phyloP scores from a whole-genome alignment of 2,797 vertebrate genomes.

The Cyclopterus lumpus region DNA sequence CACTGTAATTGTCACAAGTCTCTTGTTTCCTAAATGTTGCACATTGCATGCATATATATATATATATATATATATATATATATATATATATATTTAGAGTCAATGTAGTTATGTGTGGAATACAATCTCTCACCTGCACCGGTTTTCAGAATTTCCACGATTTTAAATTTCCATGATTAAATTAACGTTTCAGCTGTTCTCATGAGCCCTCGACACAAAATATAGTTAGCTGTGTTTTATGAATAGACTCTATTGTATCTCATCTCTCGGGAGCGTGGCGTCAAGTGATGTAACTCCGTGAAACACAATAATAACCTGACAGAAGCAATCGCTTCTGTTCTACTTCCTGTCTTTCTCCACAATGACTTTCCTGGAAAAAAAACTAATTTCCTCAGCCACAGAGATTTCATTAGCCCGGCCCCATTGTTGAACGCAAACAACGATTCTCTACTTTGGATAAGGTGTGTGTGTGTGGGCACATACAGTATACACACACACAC shows the following conservation, averaged over 20 bases:
- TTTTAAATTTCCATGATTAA: slow-evolving; percentile 38
- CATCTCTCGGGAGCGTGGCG: slow-evolving; percentile 62
- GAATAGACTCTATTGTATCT: slow-evolving; percentile 67
- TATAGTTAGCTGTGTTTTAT: slow-evolving; percentile 54
- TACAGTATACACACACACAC: slow-evolving; percentile 34
- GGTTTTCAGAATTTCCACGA: slow-evolving; percentile 39
- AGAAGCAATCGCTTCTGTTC: slow-evolving; percentile 75
- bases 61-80: not conserved
- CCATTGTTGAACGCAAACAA: slow-evolving; percentile 75
- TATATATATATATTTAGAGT: not conserved
- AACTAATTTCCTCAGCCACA: slow-evolving; percentile 75
- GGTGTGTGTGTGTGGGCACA: slow-evolving; percentile 49
- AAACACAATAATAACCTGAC: slow-evolving; percentile 79
- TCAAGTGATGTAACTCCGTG: slow-evolving; percentile 78
- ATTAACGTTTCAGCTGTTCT: slow-evolving; percentile 47
- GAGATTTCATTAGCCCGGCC: slow-evolving; percentile 78
- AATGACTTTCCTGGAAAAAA: slow-evolving; percentile 73
- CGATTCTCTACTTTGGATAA: slow-evolving; percentile 56
- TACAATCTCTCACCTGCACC: slow-evolving; percentile 20
- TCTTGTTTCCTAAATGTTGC: not conserved
- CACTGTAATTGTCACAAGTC: not conserved
- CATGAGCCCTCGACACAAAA: slow-evolving; percentile 50
- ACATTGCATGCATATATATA: not conserved
- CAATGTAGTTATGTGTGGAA: slow-evolving; percentile 11
- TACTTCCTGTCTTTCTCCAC: slow-evolving; percentile 75